Conservation (phyloP, 2,113 vertebrate species). For the Thamnaconus septentrionalis region DNA sequence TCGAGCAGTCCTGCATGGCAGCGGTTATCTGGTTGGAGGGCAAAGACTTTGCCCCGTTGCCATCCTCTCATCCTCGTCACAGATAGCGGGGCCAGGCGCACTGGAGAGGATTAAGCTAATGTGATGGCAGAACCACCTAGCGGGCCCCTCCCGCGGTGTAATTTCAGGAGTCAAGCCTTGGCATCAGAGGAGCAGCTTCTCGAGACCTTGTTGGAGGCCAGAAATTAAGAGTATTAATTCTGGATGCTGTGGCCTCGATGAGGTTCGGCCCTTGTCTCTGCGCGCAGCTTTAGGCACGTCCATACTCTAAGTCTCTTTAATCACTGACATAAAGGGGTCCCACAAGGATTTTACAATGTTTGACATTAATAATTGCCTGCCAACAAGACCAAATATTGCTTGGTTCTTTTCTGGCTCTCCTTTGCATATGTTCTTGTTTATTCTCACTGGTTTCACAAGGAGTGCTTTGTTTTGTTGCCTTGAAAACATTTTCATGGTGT, state of each 20-base stretch:
- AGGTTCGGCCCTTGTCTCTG: constrained; percentile 61
- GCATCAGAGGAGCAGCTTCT: constrained; percentile 62
- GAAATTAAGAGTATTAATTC: constrained; percentile 69
- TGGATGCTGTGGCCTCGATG: constrained; percentile 64
- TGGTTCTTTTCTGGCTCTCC: no score
- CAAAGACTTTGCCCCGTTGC: constrained; percentile 37
- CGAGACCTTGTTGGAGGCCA: constrained; percentile 63
- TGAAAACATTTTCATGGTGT: constrained; percentile 55
- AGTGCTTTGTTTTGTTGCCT: constrained; percentile 24
- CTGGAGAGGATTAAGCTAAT: constrained; percentile 75
- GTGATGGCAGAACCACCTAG: constrained; percentile 71
- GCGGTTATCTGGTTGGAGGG: constrained; percentile 56
- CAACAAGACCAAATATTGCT: no score
- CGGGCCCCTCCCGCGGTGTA: constrained; percentile 48
- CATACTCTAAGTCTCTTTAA: constrained; percentile 64
- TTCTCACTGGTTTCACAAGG: no score
- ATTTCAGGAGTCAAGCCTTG: constrained; percentile 61
- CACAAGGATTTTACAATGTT: constrained; percentile 58
- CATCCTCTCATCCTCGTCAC: constrained; percentile 59
- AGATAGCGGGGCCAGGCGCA: constrained; percentile 63
- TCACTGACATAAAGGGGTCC: constrained; percentile 65
- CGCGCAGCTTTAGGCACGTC: constrained; percentile 52
- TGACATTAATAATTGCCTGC: constrained; percentile 60
- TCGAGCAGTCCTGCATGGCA: constrained; percentile 48
- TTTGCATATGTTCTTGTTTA: no score